Evolutionary conservation across 2,797 vertebrate genomes (phyloP), one percentile per base, ranked within the genome.

Genomic region (Schizopygopsis pylzovi): DNA sequence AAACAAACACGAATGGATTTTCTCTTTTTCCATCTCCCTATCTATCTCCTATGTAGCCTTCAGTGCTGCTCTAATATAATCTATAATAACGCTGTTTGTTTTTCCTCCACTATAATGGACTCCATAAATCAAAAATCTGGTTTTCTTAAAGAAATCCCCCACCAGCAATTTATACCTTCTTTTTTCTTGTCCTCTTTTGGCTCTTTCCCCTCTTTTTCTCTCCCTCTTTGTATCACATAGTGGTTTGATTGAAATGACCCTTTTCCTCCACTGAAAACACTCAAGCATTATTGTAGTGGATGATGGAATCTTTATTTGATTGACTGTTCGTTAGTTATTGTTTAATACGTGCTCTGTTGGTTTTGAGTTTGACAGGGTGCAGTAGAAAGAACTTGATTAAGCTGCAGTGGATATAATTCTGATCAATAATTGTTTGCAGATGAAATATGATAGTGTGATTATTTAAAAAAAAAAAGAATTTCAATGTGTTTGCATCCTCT

Each of bases 31-130:
- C 75, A 67, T 78, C 52, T 71, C 75, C 25, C 72, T 67, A 85
- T 68, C 76, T 89, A 39, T 43, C 75, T 71, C 56, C 43, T 84
- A 49, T 87, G 63, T 86, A 77, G 83, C 86, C 82, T 85, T 86
- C 84, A 70, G 85, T 86, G 65, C 56, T 75, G 87, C 59, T 87
- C 85, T 89, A 85, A 90, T 88, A 89, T 89, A 81, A 82, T 77
- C 83, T 79, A 75, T 85, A 87, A 87, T 85, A 87, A 78, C 85
- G 22, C 86, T 88, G 86, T 90, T 91, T 91, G 90, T 89, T 88
- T 87, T 88, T 77, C 88, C 89, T 89, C 85, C 78, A 86, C 86
- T 67, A 52, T 91, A 91, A 91, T 91, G 85, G 86, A 85, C 25
- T 76, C 87, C 59, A 90, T 91, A 91, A 89, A 90, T 91, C 89